A percentile compares a stretch with the other conserved stretches of the same genome.
Conservation (phyloP, 2,888 invertebrate species). For the Calliphora vomitoria region DNA sequence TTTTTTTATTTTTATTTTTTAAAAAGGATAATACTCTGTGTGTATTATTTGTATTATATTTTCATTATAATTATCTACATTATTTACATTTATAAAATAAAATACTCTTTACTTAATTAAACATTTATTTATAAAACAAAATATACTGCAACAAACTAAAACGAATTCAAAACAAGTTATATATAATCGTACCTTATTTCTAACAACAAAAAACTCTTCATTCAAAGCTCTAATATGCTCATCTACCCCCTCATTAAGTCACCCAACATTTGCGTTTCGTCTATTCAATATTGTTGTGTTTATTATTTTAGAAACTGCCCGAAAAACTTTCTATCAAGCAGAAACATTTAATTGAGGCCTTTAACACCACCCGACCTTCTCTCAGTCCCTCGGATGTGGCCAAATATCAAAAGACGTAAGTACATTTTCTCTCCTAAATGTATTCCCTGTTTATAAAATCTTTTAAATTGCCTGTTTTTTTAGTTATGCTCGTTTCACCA, state of each 20-base stretch:
- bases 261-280: not conserved
- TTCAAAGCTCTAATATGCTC: not conserved
- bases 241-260: not conserved
- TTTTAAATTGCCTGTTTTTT: slow-evolving; percentile 71
- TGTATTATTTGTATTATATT: slow-evolving; percentile 3
- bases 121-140: not conserved
- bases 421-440: slow-evolving; percentile 12
- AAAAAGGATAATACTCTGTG: slow-evolving; percentile 12
- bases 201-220: too few species aligned
- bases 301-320: slow-evolving; percentile 81
- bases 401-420: slow-evolving; percentile 92
- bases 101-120: not conserved
- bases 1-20: slow-evolving; percentile 1
- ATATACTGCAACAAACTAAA: not conserved
- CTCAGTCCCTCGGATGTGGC: slow-evolving; percentile 88
- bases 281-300: slow-evolving; percentile 15
- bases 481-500: slow-evolving; percentile 88
- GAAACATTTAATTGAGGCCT: slow-evolving; percentile 88
- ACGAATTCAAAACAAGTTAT: not conserved
- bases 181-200: not conserved
- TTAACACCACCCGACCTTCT: slow-evolving; percentile 91
- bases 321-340: slow-evolving; percentile 85
- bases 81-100: not conserved
- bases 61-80: not conserved
- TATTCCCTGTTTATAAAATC: not conserved